Evolutionary conservation across 2,113 vertebrate genomes (phyloP).

Genomic region (Misgurnus mizolepis): DNA sequence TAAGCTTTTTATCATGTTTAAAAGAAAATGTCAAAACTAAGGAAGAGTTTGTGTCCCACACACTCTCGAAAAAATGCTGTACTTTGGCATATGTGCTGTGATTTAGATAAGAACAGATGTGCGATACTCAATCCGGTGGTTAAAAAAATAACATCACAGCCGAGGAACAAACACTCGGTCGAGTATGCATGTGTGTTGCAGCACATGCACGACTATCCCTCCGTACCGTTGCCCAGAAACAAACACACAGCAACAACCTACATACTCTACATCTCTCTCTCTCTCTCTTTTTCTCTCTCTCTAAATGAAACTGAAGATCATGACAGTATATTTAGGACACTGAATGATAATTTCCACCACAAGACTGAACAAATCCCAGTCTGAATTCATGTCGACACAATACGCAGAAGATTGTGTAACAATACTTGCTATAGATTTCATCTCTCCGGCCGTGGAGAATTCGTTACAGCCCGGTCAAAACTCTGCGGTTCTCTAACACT

Average conservation of each 20-base stretch:
- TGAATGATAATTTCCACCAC: slow-evolving; percentile 22
- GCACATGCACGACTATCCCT: slow-evolving; percentile 18
- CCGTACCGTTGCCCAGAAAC: slow-evolving; percentile 47
- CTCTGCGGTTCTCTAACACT: slow-evolving; percentile 31
- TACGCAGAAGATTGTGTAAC: background rate
- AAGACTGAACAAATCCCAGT: slow-evolving; percentile 19
- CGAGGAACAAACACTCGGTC: slow-evolving; percentile 17
- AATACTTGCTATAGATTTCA: background rate
- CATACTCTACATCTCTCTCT: background rate
- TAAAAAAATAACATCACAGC: slow-evolving; percentile 43
- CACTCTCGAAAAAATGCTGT: background rate
- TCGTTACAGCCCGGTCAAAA: background rate
- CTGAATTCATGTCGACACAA: slow-evolving; percentile 11
- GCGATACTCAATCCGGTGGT: slow-evolving; percentile 38
- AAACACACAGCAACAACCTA: slow-evolving; percentile 37
- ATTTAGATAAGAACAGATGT: slow-evolving; percentile 44
- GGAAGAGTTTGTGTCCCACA: background rate
- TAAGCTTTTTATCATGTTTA: background rate
- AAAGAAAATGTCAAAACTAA: background rate
- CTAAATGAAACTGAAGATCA: slow-evolving; percentile 14
- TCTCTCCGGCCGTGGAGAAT: slow-evolving; percentile 17
- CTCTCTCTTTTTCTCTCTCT: slow-evolving; percentile 44
- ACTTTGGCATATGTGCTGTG: slow-evolving; percentile 31
- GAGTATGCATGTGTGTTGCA: background rate
- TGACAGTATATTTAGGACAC: slow-evolving; percentile 28